Conservation (phyloP, 2,113 vertebrate species). For the Scomber japonicus region DNA sequence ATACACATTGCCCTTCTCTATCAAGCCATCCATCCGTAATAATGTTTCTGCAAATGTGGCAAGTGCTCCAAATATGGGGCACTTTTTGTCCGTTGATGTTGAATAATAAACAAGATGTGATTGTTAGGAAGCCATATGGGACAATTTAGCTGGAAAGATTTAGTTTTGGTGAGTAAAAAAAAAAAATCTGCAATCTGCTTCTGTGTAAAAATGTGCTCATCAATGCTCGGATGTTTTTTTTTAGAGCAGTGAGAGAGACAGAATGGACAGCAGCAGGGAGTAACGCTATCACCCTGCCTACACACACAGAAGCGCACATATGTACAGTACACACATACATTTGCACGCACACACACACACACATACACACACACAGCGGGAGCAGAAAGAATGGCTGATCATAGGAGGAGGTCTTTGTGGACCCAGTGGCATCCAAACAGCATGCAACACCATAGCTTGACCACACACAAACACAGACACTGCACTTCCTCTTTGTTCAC, state of each 20-base stretch:
- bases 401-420: constrained; percentile 52
- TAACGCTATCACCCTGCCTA: constrained; percentile 51
- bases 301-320: constrained; percentile 22
- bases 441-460: constrained; percentile 25
- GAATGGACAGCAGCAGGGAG: constrained; percentile 74
- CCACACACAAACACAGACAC: constrained; percentile 34
- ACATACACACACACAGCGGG: constrained; percentile 19
- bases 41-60: constrained; percentile 38
- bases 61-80: constrained; percentile 25
- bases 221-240: constrained; percentile 6
- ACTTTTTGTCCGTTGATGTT: constrained; percentile 46
- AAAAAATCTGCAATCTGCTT: constrained; percentile 62
- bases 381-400: constrained; percentile 36
- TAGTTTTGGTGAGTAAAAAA: constrained; percentile 43
- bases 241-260: constrained; percentile 61
- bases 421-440: constrained; percentile 33
- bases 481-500: constrained; percentile 2
- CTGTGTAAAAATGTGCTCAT: constrained; percentile 45
- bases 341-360: constrained; percentile 4
- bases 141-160: constrained; percentile 53
- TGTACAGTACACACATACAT: not conserved
- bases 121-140: constrained; percentile 61
- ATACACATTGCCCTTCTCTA: constrained; percentile 28
- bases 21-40: constrained; percentile 30
- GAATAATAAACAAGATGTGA: constrained; percentile 58